phyloP scores from a whole-genome alignment of 1,140 invertebrate genomes.

The Homalodisca vitripennis region DNA sequence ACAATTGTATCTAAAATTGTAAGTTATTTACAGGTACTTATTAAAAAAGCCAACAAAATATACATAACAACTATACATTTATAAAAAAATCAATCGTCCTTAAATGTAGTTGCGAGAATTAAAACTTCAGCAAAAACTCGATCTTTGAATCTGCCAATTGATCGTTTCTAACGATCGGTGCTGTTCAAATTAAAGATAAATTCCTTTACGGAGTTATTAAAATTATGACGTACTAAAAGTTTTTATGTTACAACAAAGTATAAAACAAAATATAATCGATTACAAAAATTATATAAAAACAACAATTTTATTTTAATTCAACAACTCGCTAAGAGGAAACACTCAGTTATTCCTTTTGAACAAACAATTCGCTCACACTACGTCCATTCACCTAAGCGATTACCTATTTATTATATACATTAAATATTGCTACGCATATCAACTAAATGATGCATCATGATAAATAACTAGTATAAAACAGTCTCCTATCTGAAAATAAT shows the following conservation, averaged over 20 bases:
- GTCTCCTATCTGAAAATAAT: conserved; percentile 17
- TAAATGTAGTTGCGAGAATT: no score
- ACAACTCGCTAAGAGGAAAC: background rate
- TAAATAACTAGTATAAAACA: conserved; percentile 21
- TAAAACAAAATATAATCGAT: conserved; percentile 5
- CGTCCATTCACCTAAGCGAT: conserved; percentile 19
- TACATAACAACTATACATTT: conserved; percentile 21
- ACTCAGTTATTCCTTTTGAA: background rate
- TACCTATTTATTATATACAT: background rate
- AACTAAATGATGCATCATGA: background rate
- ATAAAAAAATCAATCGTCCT: background rate
- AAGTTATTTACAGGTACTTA: conserved; percentile 10
- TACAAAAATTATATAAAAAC: conserved; percentile 8
- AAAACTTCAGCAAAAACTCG: no score
- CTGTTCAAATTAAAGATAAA: no score
- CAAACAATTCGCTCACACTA: background rate
- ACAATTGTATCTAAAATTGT: background rate
- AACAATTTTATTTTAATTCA: background rate
- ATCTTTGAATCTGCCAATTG: no score
- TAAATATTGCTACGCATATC: conserved; percentile 15
- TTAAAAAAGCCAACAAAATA: conserved; percentile 20
- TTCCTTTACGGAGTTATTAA: no score
- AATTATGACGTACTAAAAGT: no score
- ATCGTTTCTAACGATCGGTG: no score
- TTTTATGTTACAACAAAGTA: background rate